These are phyloP conservation scores for Zhengitettix transpicula DNA, from an alignment of 2,888 invertebrate species.

Conservation along the genomic window DNA sequence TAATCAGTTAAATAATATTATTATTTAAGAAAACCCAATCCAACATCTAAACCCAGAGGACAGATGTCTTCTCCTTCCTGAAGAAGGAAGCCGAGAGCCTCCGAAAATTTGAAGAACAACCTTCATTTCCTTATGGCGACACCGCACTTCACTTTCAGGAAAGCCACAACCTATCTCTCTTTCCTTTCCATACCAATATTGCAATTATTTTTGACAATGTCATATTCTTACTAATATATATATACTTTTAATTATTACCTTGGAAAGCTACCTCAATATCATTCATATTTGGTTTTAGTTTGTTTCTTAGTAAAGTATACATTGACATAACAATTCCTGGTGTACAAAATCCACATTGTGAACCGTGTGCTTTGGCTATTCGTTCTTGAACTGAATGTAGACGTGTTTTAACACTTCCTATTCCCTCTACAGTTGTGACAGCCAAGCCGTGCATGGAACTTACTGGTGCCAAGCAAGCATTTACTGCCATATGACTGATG, in stretches of 20 bases:
- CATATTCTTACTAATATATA: too few relatives aligned
- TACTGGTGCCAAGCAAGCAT: constrained; percentile 78
- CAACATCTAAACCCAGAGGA: background rate
- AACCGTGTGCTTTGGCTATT: constrained; percentile 78
- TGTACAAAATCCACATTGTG: constrained; percentile 91
- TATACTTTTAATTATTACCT: constrained; percentile 37
- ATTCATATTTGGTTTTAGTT: constrained; percentile 42
- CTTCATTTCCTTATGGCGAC: too few relatives aligned
- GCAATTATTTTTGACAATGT: too few relatives aligned
- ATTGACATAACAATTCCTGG: constrained; percentile 97
- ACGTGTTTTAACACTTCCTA: constrained; percentile 61
- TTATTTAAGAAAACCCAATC: too few relatives aligned
- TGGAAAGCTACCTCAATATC: constrained; percentile 69
- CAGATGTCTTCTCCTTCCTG: background rate
- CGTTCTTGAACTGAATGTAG: constrained; percentile 79
- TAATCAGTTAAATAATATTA: too few relatives aligned
- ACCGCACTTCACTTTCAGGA: too few relatives aligned
- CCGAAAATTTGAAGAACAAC: too few relatives aligned
- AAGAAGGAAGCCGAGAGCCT: too few relatives aligned
- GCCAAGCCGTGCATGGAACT: constrained; percentile 76
- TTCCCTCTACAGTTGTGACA: constrained; percentile 85
- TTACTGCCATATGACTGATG: constrained; percentile 60
- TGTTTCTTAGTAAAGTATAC: constrained; percentile 64
- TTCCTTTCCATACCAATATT: too few relatives aligned
- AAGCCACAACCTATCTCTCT: too few relatives aligned